phyloP scores from a whole-genome alignment of 2,797 vertebrate genomes.

The Acrocephalus scirpaceus region DNA sequence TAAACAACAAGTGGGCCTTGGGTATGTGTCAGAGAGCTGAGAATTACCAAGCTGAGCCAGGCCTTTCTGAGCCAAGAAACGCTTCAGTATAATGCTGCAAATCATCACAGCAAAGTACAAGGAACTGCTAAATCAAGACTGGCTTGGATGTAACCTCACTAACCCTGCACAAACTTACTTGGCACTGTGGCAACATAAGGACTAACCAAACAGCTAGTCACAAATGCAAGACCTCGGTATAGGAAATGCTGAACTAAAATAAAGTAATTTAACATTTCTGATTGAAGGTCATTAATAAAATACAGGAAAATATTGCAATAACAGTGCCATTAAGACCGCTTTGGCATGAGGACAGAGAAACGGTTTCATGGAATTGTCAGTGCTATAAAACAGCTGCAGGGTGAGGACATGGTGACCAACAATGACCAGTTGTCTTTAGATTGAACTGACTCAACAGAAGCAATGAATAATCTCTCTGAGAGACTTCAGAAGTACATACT shows the following conservation, averaged over 20 bases:
- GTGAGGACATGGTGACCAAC: neutral
- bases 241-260: neutral
- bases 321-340: neutral
- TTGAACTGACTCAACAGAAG: neutral
- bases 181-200: neutral
- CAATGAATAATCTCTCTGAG: neutral
- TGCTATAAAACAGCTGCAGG: neutral
- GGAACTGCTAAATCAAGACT: neutral
- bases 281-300: neutral
- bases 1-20: neutral
- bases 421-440: neutral
- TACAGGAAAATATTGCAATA: neutral
- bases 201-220: neutral
- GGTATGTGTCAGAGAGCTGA: neutral
- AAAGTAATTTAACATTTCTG: neutral
- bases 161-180: neutral
- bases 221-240: neutral
- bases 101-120: neutral
- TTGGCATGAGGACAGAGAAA: neutral
- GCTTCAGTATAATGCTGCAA: neutral
- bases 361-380: neutral
- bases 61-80: neutral
- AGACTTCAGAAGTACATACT: neutral
- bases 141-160: neutral
- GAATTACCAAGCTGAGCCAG: neutral